phyloP scores from a whole-genome alignment of 2,797 vertebrate genomes.

The Tolypeutes matacus region DNA sequence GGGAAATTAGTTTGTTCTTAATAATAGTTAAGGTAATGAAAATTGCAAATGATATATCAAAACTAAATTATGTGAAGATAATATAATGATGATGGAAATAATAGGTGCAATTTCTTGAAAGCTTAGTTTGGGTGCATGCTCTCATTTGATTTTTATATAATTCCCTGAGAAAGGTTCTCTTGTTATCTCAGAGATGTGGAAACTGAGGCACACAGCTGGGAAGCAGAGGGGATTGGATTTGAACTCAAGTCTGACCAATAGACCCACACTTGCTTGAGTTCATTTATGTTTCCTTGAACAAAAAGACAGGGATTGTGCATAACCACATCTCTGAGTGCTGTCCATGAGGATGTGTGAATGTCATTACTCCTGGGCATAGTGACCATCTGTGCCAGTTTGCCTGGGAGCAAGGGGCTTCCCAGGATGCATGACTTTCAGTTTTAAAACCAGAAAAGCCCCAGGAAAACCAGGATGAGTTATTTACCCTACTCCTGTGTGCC shows the following conservation, averaged over 20 bases:
- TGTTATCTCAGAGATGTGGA: neutral
- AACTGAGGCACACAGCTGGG: neutral
- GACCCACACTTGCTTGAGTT: neutral
- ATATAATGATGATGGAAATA: neutral
- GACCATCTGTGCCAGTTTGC: neutral
- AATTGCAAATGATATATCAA: constrained; percentile 46
- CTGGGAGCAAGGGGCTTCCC: neutral
- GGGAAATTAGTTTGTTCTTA: neutral
- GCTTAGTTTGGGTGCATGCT: constrained; percentile 12
- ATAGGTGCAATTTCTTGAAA: neutral
- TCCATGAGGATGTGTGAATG: neutral
- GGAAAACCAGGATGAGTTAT: neutral
- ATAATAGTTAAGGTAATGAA: neutral
- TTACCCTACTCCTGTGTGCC: neutral
- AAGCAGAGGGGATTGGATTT: constrained; percentile 16
- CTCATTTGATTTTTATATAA: neutral
- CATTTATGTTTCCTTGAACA: neutral
- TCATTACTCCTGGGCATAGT: neutral
- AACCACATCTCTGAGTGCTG: neutral
- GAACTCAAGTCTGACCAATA: neutral
- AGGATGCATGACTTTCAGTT: neutral
- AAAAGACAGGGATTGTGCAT: neutral
- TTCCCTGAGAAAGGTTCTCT: neutral
- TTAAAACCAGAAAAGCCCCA: neutral
- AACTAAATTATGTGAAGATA: constrained; percentile 27